Evolutionary conservation across 1,140 invertebrate genomes (phyloP).

Genomic region (Brachionus plicatilis): DNA sequence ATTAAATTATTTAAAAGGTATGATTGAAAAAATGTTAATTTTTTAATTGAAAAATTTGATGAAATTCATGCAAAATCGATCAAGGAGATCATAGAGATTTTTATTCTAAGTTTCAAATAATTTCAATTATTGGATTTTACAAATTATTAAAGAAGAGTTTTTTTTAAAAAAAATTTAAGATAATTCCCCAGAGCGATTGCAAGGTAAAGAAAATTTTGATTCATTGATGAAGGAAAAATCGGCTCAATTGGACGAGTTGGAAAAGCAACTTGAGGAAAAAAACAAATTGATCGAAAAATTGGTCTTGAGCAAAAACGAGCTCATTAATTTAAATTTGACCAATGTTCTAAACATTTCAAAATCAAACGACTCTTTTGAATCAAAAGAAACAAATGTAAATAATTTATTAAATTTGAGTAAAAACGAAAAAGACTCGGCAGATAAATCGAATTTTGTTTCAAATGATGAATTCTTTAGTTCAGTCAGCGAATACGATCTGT

Average conservation of each 20-base stretch:
- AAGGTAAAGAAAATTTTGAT: background rate
- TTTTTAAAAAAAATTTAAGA: background rate
- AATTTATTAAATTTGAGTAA: background rate
- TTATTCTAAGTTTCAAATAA: background rate
- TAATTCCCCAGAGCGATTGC: background rate
- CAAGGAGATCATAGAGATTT: too few species aligned
- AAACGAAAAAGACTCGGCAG: background rate
- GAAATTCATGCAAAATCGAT: background rate
- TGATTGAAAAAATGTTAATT: background rate
- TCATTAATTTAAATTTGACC: background rate
- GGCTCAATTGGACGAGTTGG: background rate
- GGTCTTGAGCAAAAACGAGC: conserved; percentile 2
- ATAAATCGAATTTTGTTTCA: background rate
- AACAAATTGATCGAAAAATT: background rate
- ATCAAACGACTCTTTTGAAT: background rate
- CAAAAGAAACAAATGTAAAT: background rate
- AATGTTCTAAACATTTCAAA: conserved; percentile 17
- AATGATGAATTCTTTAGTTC: background rate
- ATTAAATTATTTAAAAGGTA: background rate
- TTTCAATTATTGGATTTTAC: background rate
- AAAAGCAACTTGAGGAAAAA: conserved; percentile 22
- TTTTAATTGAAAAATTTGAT: background rate
- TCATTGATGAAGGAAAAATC: background rate
- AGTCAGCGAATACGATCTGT: background rate
- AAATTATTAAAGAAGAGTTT: background rate